phyloP scores from a whole-genome alignment of 2,113 vertebrate species.

The Triplophysa rosa region DNA sequence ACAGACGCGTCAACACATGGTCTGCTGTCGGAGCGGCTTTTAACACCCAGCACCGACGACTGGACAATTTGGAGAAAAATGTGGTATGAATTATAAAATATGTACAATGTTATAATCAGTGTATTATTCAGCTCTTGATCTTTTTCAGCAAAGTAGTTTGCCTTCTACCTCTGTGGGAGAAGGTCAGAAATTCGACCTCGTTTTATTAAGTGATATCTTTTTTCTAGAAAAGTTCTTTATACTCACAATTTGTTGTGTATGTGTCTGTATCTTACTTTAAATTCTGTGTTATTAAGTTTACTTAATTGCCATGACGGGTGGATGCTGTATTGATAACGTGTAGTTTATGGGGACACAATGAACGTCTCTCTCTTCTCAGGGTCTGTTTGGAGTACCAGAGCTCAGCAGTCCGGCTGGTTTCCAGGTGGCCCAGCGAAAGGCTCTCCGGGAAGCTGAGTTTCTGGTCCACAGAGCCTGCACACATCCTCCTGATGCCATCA shows the following conservation, averaged over 20 bases:
- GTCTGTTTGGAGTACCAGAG: slow-evolving; percentile 89
- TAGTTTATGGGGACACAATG: background rate
- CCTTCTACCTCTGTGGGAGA: too few species aligned
- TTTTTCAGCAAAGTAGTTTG: too few species aligned
- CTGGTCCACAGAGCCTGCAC: slow-evolving; percentile 78
- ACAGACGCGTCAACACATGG: slow-evolving; percentile 78
- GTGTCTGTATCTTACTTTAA: too few species aligned
- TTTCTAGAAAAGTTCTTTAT: too few species aligned
- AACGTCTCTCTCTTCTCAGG: slow-evolving; percentile 66
- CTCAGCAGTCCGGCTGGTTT: slow-evolving; percentile 86
- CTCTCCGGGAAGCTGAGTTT: slow-evolving; percentile 75
- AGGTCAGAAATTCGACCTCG: too few species aligned
- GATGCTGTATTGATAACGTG: too few species aligned
- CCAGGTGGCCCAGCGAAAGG: slow-evolving; percentile 74
- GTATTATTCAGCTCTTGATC: too few species aligned
- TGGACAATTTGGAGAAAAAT: slow-evolving; percentile 70
- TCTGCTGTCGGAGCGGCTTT: slow-evolving; percentile 88
- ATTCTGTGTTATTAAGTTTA: too few species aligned
- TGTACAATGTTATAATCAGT: too few species aligned
- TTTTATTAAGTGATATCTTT: too few species aligned
- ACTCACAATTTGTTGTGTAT: too few species aligned
- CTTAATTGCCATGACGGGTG: too few species aligned
- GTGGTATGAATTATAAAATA: slow-evolving; percentile 72
- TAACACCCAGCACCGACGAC: slow-evolving; percentile 72
- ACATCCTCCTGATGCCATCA: slow-evolving; percentile 76